phyloP scores from a whole-genome alignment of 2,797 vertebrate species.

The Rallus crepitans region DNA sequence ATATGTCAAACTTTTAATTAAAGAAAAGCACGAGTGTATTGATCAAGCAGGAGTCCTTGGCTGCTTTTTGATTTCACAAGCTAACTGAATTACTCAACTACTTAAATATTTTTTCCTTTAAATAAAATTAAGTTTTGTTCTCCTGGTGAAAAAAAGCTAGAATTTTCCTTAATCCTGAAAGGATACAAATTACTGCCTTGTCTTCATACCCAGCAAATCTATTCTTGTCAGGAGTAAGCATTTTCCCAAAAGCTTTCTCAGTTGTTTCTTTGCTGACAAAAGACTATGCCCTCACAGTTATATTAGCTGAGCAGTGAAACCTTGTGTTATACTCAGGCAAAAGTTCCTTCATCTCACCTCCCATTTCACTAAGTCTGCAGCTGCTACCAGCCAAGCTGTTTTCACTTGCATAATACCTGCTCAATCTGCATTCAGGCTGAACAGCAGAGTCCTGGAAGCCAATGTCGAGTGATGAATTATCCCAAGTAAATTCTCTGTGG shows the following conservation, averaged over 20 bases:
- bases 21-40: not conserved
- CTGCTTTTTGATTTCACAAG: not conserved
- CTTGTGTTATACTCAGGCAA: not conserved
- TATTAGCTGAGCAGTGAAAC: not conserved
- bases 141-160: not conserved
- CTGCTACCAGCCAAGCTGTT: not conserved
- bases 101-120: not conserved
- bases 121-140: not conserved
- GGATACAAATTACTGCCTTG: not conserved
- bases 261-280: not conserved
- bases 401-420: not conserved
- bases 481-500: not conserved
- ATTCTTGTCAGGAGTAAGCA: not conserved
- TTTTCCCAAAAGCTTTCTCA: not conserved
- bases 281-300: not conserved
- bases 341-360: not conserved
- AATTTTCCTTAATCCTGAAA: not conserved
- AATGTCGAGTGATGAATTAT: not conserved
- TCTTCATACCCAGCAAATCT: not conserved
- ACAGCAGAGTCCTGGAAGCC: not conserved
- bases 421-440: not conserved
- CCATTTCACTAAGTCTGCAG: not conserved
- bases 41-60: not conserved
- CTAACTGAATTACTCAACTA: not conserved
- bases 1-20: not conserved